Evolutionary conservation across 2,113 vertebrate genomes (phyloP), one percentile per base, ranked within the genome.

Genomic region (Probosciger aterrimus): DNA sequence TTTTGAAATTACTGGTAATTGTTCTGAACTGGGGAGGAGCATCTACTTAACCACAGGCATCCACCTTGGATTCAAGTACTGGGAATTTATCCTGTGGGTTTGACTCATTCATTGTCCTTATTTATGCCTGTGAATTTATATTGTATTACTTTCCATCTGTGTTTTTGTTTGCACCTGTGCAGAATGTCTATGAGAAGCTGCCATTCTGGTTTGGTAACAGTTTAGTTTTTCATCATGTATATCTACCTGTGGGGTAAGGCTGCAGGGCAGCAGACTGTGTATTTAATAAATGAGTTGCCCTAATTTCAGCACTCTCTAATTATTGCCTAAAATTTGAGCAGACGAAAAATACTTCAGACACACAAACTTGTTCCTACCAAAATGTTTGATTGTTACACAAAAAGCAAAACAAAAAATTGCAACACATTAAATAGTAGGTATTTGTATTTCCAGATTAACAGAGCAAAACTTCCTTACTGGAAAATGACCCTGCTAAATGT

Each of bases 391-490:
- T 77, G 25, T 75, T 55, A n/a, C 33, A 50, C 57, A 41, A 89
- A 92, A 86, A 1, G 4, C 6, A 2, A n/a, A 79, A 47, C 7
- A 7, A 50, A 86, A 86, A 70, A 46, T n/a, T 70, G 24, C 22
- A 74, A 20, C 23, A 24, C 0, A 0, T 55, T 71, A 67, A 75
- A 77, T 60, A 17, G 2, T 59, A 59, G 4, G 4, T 73, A 59
- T 93, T 85, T 65, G 22, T 94, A 20, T 95, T 92, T 97, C 82
- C 86, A 98, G 98, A 96, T 98, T 85, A 98, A 95, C 88, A 98
- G 98, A 97, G 98, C 98, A 97, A 98, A 97, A 89, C 95, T 98
- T 97, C 98, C 99, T 91, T 98, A 98, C 96, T 99, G 99, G 99
- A 99, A 98, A 50, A 94, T 98, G 96, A 98, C 98, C n/a, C 97